phyloP scores from a whole-genome alignment of 2,113 vertebrate species.

The Dendrocopos noguchii region DNA sequence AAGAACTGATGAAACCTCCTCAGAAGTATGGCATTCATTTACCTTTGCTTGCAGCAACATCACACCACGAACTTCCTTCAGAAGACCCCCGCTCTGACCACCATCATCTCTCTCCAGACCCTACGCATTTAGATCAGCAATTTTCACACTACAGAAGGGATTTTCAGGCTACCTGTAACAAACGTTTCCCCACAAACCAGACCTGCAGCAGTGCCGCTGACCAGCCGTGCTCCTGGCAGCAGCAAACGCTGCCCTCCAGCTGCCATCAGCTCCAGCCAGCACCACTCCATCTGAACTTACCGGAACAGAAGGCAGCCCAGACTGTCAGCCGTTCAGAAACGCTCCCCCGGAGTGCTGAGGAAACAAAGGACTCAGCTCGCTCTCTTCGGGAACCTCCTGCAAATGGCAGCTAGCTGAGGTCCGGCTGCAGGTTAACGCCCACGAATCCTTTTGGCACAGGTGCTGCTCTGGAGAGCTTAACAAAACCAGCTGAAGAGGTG shows the following conservation, averaged over 20 bases:
- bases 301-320: neutral
- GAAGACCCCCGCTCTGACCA: neutral
- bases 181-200: neutral
- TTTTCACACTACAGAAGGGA: neutral
- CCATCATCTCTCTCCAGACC: neutral
- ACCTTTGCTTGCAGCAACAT: neutral
- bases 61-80: neutral
- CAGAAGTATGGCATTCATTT: neutral
- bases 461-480: neutral
- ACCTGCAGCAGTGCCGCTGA: neutral
- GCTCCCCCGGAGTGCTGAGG: neutral
- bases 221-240: neutral
- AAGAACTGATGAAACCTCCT: neutral
- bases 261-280: neutral
- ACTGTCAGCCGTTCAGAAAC: rapidly evolving
- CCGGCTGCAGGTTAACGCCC: neutral
- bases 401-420: neutral
- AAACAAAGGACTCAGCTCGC: rapidly evolving
- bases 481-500: neutral
- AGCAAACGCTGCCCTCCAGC: neutral
- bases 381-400: neutral
- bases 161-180: neutral
- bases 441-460: neutral
- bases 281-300: neutral
- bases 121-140: neutral